phyloP scores from a whole-genome alignment of 2,888 invertebrate genomes.

The Cyaniris semiargus region DNA sequence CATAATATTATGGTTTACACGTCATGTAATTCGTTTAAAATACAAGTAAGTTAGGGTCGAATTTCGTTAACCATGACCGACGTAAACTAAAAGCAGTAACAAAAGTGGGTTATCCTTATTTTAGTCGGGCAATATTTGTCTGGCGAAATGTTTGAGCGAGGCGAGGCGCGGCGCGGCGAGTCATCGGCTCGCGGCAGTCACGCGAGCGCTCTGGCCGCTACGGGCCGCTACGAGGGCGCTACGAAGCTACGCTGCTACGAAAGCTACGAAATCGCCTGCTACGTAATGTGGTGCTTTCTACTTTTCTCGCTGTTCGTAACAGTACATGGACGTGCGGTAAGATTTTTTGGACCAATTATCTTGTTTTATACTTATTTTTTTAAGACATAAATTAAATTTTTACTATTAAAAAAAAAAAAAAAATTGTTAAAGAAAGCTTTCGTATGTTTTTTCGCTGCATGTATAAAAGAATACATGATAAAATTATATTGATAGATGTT shows the following conservation, averaged over 20 bases:
- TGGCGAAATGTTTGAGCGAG: constrained; percentile 58
- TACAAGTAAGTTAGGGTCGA: not conserved
- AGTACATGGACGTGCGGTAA: constrained; percentile 77
- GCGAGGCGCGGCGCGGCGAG: constrained; percentile 46
- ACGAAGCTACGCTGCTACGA: constrained; percentile 50
- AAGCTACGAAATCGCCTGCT: constrained; percentile 38
- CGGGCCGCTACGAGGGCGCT: constrained; percentile 74
- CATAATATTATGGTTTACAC: not conserved
- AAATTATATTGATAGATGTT: no score
- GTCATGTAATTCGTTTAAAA: not conserved
- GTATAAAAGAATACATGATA: not conserved
- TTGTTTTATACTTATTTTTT: constrained; percentile 42
- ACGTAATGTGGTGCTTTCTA: constrained; percentile 69
- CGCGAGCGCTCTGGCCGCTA: constrained; percentile 56
- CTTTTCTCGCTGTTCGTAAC: constrained; percentile 68
- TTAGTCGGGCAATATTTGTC: constrained; percentile 68
- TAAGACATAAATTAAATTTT: not conserved
- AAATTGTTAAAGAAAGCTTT: not conserved
- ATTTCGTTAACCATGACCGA: constrained; percentile 36
- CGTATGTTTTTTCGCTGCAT: not conserved
- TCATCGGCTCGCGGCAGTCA: constrained; percentile 55
- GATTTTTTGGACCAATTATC: constrained; percentile 44
- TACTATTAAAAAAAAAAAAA: not conserved
- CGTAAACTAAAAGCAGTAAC: constrained; percentile 35
- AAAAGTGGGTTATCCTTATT: constrained; percentile 49